phyloP scores from a whole-genome alignment of 2,797 vertebrate genomes.

The Sebastiscus tertius region DNA sequence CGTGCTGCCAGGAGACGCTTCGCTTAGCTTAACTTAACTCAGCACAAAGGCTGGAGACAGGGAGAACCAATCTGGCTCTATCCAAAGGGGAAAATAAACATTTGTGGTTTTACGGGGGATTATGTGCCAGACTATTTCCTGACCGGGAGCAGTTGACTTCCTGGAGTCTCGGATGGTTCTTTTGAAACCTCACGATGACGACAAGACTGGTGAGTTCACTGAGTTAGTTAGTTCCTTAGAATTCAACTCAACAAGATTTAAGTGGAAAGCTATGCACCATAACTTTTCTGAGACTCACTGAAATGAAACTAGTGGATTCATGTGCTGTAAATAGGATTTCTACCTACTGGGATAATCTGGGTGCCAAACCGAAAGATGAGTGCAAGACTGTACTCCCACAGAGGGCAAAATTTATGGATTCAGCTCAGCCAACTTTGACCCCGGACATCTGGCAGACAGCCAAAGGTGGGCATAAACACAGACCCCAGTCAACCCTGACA shows the following conservation, averaged over 20 bases:
- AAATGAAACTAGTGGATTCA: neutral
- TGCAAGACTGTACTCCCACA: neutral
- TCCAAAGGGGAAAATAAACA: neutral
- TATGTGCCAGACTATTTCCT: neutral
- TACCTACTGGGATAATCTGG: neutral
- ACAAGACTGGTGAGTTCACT: neutral
- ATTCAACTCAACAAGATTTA: neutral
- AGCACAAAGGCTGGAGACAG: neutral
- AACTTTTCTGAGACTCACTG: neutral
- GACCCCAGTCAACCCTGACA: neutral
- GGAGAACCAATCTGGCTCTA: neutral
- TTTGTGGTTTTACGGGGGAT: neutral
- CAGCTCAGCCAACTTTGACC: neutral
- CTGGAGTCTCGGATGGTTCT: neutral
- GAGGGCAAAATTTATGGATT: neutral
- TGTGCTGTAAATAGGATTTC: neutral
- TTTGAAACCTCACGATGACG: neutral
- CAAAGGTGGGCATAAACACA: neutral
- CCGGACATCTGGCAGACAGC: neutral
- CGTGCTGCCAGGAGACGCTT: neutral
- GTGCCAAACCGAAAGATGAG: neutral
- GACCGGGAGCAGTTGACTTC: neutral
- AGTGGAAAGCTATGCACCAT: neutral
- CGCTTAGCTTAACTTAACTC: neutral
- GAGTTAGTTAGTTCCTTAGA: neutral